These are phyloP conservation scores for Xyliphius kryptos DNA, from an alignment of 2,113 vertebrate species.

Conservation along the genomic window DNA sequence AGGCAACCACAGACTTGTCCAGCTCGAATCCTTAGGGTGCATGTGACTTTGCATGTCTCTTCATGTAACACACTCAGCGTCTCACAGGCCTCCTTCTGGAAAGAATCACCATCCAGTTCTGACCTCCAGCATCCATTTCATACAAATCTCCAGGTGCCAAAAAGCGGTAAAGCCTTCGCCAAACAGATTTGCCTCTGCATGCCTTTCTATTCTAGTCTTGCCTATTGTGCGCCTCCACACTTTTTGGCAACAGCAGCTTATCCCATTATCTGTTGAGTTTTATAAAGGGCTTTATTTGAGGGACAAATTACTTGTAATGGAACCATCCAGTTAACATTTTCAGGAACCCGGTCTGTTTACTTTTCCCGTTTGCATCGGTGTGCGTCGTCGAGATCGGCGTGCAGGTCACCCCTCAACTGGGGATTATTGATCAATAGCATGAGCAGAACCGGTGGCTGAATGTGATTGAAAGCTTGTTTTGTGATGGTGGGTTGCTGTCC, in stretches of 20 bases:
- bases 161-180: not conserved
- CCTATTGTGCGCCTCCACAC: slow-evolving; percentile 3
- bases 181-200: slow-evolving; percentile 5
- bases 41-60: slow-evolving; percentile 15
- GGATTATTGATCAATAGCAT: too few relatives aligned
- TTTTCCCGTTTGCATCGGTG: too few relatives aligned
- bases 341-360: too few relatives aligned
- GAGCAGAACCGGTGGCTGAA: too few relatives aligned
- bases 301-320: not conserved
- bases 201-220: not conserved
- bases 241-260: slow-evolving; percentile 3
- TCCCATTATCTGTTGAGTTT: not conserved
- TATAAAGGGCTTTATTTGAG: slow-evolving; percentile 11
- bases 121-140: slow-evolving; percentile 17
- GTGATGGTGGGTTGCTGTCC: too few relatives aligned
- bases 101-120: slow-evolving; percentile 10
- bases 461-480: too few relatives aligned
- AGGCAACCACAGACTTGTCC: slow-evolving; percentile 23
- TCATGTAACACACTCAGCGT: slow-evolving; percentile 18
- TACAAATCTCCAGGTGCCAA: slow-evolving; percentile 18
- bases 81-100: not conserved
- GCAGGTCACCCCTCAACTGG: too few relatives aligned
- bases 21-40: slow-evolving; percentile 15
- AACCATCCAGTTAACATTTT: too few relatives aligned
- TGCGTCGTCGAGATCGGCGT: too few relatives aligned